Evolutionary conservation across 2,888 invertebrate genomes (phyloP), one percentile per base, ranked within the genome.

Genomic region (Onthophagus sagittarius): DNA sequence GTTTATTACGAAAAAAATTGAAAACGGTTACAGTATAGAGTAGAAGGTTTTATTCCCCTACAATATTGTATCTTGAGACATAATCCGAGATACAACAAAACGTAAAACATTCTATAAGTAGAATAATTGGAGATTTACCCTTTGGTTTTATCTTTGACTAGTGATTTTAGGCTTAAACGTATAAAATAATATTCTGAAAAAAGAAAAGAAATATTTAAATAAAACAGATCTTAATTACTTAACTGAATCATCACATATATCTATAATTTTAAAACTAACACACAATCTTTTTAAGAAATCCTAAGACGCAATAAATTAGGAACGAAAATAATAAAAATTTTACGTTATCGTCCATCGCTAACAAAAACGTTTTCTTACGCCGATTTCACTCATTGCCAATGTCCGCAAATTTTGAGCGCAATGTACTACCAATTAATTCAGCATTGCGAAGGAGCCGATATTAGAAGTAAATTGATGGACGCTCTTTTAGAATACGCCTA

Each of bases 361-460:
- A 81, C 81, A 3, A 79, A 74, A 71, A 82, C 82, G 0, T 90
- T 90, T 76, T 87, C 88, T 0, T 85, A 87, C 0, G 78, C 87
- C 3, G 87, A 90, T 76, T 87, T 89, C 74, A 84, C 85, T 0
- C 84, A 86, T 67, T 92, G 91, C 78, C 88, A 89, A 78, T 91
- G 91, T 80, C 82, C 87, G 39, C 77, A 87, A 9, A 90, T 90
- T 75, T 82, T 91, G 67, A 84, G 85, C 32, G 86, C 88, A 0
- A 87, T 88, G 64, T 91, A 90, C 78, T 85, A 86, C 0, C 89
- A 90, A 79, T 84, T 90, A 67, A 84, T 90, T 53, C 87, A 88
- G 0, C 91, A 91, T 80, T 90, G 89, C 79, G 86, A 86, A 69
- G 89, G 89, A 69, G 88, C 90, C 73, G 89, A 90, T 89, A 69